These are phyloP conservation scores for Gastrophryne carolinensis DNA, from an alignment of 2,797 vertebrate species.

Conservation along the genomic window DNA sequence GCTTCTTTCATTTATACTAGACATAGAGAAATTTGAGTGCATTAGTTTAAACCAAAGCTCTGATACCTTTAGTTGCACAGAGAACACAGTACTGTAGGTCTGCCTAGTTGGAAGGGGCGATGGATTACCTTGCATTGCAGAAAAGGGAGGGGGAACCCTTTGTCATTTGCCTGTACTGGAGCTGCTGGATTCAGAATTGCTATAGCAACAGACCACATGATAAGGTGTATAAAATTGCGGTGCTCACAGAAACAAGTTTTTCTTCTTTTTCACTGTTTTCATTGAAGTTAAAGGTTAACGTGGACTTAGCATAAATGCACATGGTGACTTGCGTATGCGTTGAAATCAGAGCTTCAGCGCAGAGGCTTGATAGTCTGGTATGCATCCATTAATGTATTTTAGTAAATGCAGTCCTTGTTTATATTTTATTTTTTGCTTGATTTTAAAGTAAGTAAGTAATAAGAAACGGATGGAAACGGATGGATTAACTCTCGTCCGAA, in stretches of 20 bases:
- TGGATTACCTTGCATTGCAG: constrained; percentile 63
- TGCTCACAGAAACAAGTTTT: constrained; percentile 63
- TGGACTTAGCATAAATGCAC: constrained; percentile 55
- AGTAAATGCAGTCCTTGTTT: too few relatives aligned
- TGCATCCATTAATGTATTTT: too few relatives aligned
- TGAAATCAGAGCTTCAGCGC: too few relatives aligned
- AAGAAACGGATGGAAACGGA: too few relatives aligned
- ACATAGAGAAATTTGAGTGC: too few relatives aligned
- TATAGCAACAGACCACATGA: constrained; percentile 96
- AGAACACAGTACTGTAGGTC: constrained; percentile 1
- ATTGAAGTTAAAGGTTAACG: constrained; percentile 70
- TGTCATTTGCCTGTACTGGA: constrained; percentile 82
- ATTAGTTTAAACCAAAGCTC: background rate
- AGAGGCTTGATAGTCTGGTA: background rate
- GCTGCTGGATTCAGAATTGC: constrained; percentile 87
- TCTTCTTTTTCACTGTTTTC: constrained; percentile 48
- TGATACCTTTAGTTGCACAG: background rate
- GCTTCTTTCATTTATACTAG: too few relatives aligned
- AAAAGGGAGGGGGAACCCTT: constrained; percentile 70
- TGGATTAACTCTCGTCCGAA: too few relatives aligned
- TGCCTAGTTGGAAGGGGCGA: background rate
- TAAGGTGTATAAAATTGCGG: constrained; percentile 95
- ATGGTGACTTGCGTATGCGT: background rate
- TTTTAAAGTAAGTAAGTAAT: too few relatives aligned
- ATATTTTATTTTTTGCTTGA: too few relatives aligned